Evolutionary conservation across 2,113 vertebrate genomes (phyloP), one percentile per base, ranked within the genome.

Genomic region (Aplodontia rufa): DNA sequence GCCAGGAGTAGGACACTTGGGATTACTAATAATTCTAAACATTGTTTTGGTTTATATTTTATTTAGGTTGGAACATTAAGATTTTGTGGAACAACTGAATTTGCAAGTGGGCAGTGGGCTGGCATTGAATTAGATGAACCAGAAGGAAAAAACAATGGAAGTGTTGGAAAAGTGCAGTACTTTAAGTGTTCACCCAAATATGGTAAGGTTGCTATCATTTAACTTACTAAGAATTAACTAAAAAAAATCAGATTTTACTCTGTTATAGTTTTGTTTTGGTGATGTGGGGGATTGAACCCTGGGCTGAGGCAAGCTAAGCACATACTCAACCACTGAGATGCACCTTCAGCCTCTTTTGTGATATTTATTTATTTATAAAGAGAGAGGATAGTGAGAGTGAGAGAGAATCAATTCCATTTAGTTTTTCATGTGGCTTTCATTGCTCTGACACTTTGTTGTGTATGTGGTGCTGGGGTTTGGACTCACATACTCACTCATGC

Each of bases 111-210:
- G 19, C 99, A 99, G 69, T 99, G 99, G 99, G 99, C 99, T 49
- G 99, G 99, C 60, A 96, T 99, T 96, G 99, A 99, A 94, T 98
- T 99, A 83, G 99, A 99, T 96, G 99, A 99, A 94, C 98, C 99
- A 4, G 99, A 99, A 96, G 99, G 99, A 30, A 99, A 99, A 98
- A 99, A 99, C 87, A 98, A 99, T 4, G 99, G 99, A 87, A 99
- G 99, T 0, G 99, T 99, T 62, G 99, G 99, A 3, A 99, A 98
- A 83, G 98, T 99, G 60, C 99, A 99, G 97, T 99, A 99, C 97
- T 99, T 99, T 97, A 99, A 98, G 91, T 99, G 99, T 83, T 98
- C 98, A 1, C 94, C 98, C 5, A 99, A 99, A 98, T 98, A 98
- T 0, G 99, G 99, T 99, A 98, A 92, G 83, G 4, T 58, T n/a